A percentile compares a stretch with the other conserved stretches of the same genome.
These are phyloP conservation scores for Nerophis lumbriciformis DNA, from an alignment of 2,113 vertebrate species.

Conservation along the genomic window DNA sequence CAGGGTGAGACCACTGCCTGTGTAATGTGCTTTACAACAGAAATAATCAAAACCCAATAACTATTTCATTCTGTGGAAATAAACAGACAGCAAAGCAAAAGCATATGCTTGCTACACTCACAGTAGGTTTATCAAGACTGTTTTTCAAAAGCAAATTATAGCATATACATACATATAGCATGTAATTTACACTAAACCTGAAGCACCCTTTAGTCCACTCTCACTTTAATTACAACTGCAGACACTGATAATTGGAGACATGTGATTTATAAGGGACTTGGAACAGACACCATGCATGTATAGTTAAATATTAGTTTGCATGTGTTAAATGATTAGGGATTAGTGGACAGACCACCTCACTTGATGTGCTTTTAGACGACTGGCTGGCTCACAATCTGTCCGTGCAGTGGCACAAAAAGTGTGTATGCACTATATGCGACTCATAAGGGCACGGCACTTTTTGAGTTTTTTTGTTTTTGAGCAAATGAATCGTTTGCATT, in stretches of 20 bases:
- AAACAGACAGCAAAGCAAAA: slow-evolving; percentile 15
- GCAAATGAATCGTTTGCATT: too few relatives aligned
- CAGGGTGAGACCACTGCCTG: slow-evolving; percentile 37
- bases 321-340: slow-evolving; percentile 55
- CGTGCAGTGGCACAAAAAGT: too few relatives aligned
- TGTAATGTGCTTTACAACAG: slow-evolving; percentile 24
- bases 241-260: slow-evolving; percentile 7
- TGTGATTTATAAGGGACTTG: background rate
- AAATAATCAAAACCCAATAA: slow-evolving; percentile 46
- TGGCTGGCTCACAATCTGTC: too few relatives aligned
- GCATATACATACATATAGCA: background rate
- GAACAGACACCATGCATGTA: slow-evolving; percentile 20
- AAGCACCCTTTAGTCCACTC: background rate
- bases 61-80: slow-evolving; percentile 45
- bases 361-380: slow-evolving; percentile 15
- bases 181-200: background rate
- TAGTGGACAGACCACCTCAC: slow-evolving; percentile 29
- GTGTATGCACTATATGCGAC: too few relatives aligned
- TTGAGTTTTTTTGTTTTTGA: too few relatives aligned
- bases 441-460: too few relatives aligned
- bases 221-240: slow-evolving; percentile 2
- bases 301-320: slow-evolving; percentile 57
- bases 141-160: slow-evolving; percentile 1
- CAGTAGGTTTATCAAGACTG: too few relatives aligned
- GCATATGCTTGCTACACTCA: too few relatives aligned